phyloP scores from a whole-genome alignment of 2,797 vertebrate species.

The Falco concolor region DNA sequence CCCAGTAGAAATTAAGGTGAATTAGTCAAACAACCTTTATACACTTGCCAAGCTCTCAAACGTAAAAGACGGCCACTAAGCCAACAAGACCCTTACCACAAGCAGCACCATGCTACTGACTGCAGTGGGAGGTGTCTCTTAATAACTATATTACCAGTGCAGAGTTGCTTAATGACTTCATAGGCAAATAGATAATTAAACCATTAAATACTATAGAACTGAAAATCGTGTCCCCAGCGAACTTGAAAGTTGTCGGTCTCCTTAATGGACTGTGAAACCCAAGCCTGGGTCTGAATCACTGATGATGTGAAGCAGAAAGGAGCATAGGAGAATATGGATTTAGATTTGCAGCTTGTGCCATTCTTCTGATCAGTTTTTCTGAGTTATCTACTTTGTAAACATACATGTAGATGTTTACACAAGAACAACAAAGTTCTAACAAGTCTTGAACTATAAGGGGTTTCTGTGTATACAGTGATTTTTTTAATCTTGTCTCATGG shows the following conservation, averaged over 20 bases:
- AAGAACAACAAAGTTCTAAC: neutral
- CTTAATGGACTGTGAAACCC: slow-evolving; percentile 16
- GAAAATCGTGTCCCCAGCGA: neutral
- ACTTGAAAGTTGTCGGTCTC: neutral
- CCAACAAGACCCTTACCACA: neutral
- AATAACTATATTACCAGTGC: neutral
- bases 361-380: neutral
- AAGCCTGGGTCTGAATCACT: neutral
- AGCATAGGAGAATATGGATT: neutral
- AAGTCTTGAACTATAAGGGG: neutral
- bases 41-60: neutral
- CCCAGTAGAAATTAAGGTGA: neutral
- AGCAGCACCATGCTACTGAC: neutral
- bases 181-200: slow-evolving; percentile 43
- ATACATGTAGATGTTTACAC: neutral
- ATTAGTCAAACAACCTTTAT: neutral
- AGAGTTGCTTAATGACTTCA: slow-evolving; percentile 38
- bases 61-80: neutral
- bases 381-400: neutral
- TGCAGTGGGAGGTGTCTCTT: neutral
- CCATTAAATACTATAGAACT: neutral
- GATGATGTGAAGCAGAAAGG: neutral
- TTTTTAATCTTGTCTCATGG: neutral
- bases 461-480: neutral
- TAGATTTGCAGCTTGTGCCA: neutral